Conservation (phyloP, 2,113 vertebrate genomes). For the Heteronetta atricapilla region DNA sequence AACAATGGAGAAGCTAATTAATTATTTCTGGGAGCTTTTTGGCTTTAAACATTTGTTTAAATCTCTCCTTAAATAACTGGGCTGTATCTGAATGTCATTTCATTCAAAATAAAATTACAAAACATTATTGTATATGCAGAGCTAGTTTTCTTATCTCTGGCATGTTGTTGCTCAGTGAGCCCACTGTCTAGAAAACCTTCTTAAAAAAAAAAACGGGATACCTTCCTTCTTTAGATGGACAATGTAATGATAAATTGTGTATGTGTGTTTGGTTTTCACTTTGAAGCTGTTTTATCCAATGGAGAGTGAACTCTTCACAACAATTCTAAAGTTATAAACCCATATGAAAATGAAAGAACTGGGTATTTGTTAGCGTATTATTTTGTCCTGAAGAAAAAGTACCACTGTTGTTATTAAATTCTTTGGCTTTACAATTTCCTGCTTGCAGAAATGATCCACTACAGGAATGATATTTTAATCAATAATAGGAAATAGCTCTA, state of each 20-base stretch:
- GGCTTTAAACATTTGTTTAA: conserved; percentile 15
- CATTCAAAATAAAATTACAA: conserved; percentile 47
- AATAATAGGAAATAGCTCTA: background rate
- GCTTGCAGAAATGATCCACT: background rate
- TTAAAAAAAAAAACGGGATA: background rate
- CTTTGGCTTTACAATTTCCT: background rate
- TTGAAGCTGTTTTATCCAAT: background rate
- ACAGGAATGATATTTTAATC: background rate
- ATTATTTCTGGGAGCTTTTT: background rate
- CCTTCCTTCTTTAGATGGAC: background rate
- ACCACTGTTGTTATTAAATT: background rate
- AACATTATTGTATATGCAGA: background rate
- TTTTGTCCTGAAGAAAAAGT: background rate
- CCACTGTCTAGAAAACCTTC: background rate
- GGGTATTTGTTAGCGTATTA: background rate
- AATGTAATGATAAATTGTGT: background rate
- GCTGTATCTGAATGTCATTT: conserved; percentile 27
- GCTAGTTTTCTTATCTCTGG: background rate
- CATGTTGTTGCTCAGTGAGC: background rate
- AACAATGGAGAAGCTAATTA: background rate
- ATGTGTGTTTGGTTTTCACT: background rate
- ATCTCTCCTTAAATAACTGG: background rate
- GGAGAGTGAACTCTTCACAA: background rate
- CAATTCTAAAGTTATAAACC: background rate
- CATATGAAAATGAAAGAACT: background rate